A percentile compares a stretch with the other conserved stretches of the same genome.
phyloP scores from a whole-genome alignment of 1,140 invertebrate species.

The Heliconius melpomene region DNA sequence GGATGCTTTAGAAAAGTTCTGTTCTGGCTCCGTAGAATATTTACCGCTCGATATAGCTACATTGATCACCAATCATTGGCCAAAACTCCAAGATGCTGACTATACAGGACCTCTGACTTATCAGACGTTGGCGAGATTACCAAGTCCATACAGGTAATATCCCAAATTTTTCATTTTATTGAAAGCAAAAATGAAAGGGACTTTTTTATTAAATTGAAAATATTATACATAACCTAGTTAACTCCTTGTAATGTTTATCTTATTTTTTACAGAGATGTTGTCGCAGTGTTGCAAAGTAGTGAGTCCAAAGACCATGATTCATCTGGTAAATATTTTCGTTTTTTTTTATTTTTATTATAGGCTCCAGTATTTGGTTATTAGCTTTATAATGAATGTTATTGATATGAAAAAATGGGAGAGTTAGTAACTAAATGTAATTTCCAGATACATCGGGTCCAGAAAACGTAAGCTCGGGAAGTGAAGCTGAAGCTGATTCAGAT shows the following conservation, averaged over 20 bases:
- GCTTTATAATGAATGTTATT: background rate
- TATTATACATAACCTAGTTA: background rate
- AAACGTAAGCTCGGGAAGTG: slow-evolving; percentile 73
- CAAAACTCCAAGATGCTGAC: slow-evolving; percentile 88
- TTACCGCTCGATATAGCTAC: slow-evolving; percentile 80
- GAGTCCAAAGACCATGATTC: slow-evolving; percentile 76
- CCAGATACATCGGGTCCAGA: slow-evolving; percentile 79
- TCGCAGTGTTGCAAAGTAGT: slow-evolving; percentile 76
- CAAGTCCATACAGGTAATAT: slow-evolving; percentile 87
- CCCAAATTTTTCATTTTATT: background rate
- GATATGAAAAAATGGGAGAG: background rate
- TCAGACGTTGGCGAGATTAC: slow-evolving; percentile 89
- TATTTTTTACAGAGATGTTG: slow-evolving; percentile 73
- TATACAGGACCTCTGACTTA: slow-evolving; percentile 92
- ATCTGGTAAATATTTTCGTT: slow-evolving; percentile 62
- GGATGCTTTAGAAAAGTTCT: slow-evolving; percentile 90
- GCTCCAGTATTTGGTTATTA: background rate
- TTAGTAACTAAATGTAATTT: slow-evolving; percentile 16
- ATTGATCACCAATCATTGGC: slow-evolving; percentile 87
- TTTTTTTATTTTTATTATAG: background rate
- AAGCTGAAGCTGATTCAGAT: slow-evolving; percentile 78
- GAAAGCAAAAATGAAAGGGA: background rate
- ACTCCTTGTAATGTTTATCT: background rate
- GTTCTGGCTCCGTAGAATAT: slow-evolving; percentile 84
- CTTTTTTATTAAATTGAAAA: no score